Percentiles rank a stretch among this genome's conserved stretches.
Evolutionary conservation across 2,888 invertebrate species (phyloP).

Genomic region (Spodoptera picta): DNA sequence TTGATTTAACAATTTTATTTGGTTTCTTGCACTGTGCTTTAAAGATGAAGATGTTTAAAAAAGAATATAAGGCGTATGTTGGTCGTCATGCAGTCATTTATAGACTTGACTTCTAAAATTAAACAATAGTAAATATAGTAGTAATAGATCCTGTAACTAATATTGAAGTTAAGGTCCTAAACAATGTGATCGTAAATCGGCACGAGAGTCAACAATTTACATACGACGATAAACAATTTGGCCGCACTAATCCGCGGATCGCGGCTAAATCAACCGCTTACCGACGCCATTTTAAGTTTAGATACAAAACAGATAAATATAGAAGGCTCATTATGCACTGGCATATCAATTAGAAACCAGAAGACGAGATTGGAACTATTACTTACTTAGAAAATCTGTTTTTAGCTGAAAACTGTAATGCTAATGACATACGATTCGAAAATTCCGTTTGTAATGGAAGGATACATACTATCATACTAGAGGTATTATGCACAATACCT

Average conservation of each 20-base stretch:
- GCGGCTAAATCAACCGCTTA: slow-evolving; percentile 24
- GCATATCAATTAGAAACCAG: no score
- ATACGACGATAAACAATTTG: slow-evolving; percentile 31
- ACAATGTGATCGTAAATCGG: slow-evolving; percentile 9
- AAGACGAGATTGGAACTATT: no score
- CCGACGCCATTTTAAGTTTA: slow-evolving; percentile 12
- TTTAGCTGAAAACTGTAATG: no score
- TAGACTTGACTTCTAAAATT: background rate
- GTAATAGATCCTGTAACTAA: background rate
- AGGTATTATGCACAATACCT: no score
- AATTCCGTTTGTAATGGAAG: no score
- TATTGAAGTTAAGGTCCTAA: background rate
- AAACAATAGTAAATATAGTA: background rate
- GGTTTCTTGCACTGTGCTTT: background rate
- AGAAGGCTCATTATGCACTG: slow-evolving; percentile 13
- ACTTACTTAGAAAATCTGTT: no score
- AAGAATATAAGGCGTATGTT: no score
- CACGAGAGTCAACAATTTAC: slow-evolving; percentile 30
- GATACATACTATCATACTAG: no score
- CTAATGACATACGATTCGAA: no score
- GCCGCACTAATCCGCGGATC: slow-evolving; percentile 34
- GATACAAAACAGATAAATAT: background rate
- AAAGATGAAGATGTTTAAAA: no score
- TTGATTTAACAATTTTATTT: no score
- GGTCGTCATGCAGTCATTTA: no score